These are phyloP conservation scores for Triops longicaudatus DNA, from an alignment of 1,140 invertebrate genomes.

Conservation along the genomic window DNA sequence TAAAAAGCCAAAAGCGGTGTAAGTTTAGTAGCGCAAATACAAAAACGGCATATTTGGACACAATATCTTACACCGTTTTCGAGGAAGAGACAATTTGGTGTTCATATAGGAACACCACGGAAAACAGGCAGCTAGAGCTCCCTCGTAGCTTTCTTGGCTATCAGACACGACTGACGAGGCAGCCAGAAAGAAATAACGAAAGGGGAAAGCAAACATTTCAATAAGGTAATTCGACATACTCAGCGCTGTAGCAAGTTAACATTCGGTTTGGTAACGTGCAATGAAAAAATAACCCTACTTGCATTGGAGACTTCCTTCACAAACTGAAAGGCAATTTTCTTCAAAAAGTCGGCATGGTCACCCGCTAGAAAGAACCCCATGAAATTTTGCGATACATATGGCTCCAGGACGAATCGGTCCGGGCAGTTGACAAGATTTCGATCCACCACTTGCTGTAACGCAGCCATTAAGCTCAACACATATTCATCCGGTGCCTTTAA, in stretches of 20 bases:
- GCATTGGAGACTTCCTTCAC: constrained; percentile 63
- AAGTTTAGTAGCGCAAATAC: neutral
- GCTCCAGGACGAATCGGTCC: constrained; percentile 59
- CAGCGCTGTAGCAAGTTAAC: neutral
- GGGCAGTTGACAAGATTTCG: constrained; percentile 45
- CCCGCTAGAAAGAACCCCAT: constrained; percentile 77
- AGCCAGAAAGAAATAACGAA: constrained; percentile 15
- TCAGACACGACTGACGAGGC: constrained; percentile 46
- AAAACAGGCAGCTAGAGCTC: constrained; percentile 56
- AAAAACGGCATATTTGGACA: neutral
- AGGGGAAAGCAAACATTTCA: constrained; percentile 18
- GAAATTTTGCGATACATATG: constrained; percentile 73
- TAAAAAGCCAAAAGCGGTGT: too few species aligned
- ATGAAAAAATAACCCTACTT: constrained; percentile 46
- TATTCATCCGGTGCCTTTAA: constrained; percentile 22
- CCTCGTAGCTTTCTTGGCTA: constrained; percentile 57
- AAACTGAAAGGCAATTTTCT: constrained; percentile 62
- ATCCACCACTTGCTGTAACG: constrained; percentile 57
- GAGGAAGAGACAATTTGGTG: constrained; percentile 39
- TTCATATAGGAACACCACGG: constrained; percentile 53
- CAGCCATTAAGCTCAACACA: constrained; percentile 32
- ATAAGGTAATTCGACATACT: neutral
- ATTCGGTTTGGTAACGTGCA: neutral
- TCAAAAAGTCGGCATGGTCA: constrained; percentile 62
- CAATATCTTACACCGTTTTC: constrained; percentile 41